A percentile compares a stretch with the other conserved stretches of the same genome.
Evolutionary conservation across 2,888 invertebrate genomes (phyloP).

Genomic region (Lacanobia wlatinum): DNA sequence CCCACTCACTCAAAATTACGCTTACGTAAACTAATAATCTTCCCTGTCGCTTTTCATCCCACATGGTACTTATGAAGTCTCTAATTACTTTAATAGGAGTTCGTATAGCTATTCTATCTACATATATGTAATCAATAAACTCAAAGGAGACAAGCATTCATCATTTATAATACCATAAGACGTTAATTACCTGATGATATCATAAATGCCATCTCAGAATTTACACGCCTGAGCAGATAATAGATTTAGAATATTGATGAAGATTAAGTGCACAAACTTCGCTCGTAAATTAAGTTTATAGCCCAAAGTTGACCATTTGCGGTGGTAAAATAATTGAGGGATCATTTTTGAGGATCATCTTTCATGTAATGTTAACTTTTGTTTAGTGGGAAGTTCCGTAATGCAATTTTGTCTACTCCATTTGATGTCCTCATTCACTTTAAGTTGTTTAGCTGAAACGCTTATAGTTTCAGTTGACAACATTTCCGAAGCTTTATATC

Average conservation of each 20-base stretch:
- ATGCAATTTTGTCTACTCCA: not conserved
- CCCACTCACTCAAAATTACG: conserved; percentile 41
- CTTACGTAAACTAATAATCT: conserved; percentile 60
- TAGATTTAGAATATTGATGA: conserved; percentile 57
- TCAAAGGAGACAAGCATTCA: conserved; percentile 65
- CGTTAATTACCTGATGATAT: conserved; percentile 71
- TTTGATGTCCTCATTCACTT: not conserved
- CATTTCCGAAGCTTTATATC: conserved; percentile 4
- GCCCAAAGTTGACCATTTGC: conserved; percentile 42
- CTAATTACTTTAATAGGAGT: conserved; percentile 66
- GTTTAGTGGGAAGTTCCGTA: not conserved
- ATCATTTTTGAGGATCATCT: conserved; percentile 21
- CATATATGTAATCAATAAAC: conserved; percentile 60
- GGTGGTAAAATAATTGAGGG: conserved; percentile 35
- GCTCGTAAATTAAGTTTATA: conserved; percentile 41
- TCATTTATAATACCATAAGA: conserved; percentile 65
- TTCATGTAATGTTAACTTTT: not conserved
- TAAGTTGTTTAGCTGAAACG: not conserved
- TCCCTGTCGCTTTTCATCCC: conserved; percentile 60
- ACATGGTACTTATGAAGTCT: conserved; percentile 45
- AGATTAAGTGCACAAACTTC: conserved; percentile 45
- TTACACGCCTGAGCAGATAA: conserved; percentile 41
- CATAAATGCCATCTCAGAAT: conserved; percentile 39
- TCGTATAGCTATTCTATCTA: conserved; percentile 36
- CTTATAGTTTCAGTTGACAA: conserved; percentile 15